Base-by-base conservation (phyloP, 64 coral and sea anemone species). In the Montipora capricornis region DNA sequence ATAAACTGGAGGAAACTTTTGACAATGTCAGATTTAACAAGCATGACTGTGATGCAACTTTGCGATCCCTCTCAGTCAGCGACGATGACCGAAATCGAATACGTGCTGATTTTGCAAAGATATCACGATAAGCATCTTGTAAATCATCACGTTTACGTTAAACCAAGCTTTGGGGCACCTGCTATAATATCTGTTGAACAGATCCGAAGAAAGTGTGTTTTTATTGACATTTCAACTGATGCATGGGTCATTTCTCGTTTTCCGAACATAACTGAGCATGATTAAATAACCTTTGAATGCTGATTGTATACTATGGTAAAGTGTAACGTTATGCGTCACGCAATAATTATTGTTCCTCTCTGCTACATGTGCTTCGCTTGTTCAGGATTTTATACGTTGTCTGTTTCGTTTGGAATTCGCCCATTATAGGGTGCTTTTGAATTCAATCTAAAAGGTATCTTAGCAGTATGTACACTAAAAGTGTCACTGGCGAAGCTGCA, bases 241-340 rank as follows among this genome's bases (percentile, higher is more conserved):
- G 58, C 29, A 50, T 91, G 89, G 78, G 47, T 82, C 17, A 91
- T 91, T 91, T 91, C 79, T 91, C 78, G 66, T 62, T 91, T 91
- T 44, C 89, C 89, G 47, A 81, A 91, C 22, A 37, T 70, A 91
- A 78, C 58, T 68, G 89, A 91, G 22, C 78, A 91, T 49, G 82
- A 91, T 67, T 90, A 90, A 57, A 6, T 8, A 90, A 4, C 9
- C 13, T 64, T 16, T 12, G 61, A 14, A 64, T 64, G 61, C 16
- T 20, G 17, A 71, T 24, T 71, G 4, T 71, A 7, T 15, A 71
- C n/a, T 71, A 71, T 71, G 20, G 1, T 68, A 68, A 68, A 13
- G 12, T 68, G 64, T 68, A 68, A 71, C 19, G 0, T 20, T 71
- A 71, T 71, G 20, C 68, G 19, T 71, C 68, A 71, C 68, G 2